Evolutionary conservation across 2,113 vertebrate genomes (phyloP).

Genomic region (Lontra canadensis): DNA sequence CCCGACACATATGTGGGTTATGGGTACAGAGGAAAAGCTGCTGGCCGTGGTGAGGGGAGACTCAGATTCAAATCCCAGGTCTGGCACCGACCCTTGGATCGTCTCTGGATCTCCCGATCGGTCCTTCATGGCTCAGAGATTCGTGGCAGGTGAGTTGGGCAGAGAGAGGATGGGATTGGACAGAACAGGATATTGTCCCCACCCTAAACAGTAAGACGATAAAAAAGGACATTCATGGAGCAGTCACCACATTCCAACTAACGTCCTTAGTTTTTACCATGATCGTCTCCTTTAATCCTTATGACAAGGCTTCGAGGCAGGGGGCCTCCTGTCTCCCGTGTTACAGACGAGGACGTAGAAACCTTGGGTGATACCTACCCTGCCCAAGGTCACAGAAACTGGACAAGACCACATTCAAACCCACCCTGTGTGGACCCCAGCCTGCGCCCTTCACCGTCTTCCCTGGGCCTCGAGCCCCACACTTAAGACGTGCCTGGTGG

Average conservation of each 20-base stretch:
- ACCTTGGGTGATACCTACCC: background rate
- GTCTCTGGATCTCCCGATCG: background rate
- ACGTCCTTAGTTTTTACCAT: background rate
- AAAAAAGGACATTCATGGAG: background rate
- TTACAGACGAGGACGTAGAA: background rate
- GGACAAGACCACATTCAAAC: background rate
- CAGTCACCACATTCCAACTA: background rate
- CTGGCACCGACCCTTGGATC: background rate
- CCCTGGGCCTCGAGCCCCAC: accelerated
- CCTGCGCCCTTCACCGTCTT: no score
- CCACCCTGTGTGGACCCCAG: background rate
- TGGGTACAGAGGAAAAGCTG: background rate
- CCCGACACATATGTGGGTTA: background rate
- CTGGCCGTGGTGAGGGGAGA: background rate
- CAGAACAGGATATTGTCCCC: background rate
- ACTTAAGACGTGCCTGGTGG: background rate
- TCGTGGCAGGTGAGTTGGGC: background rate
- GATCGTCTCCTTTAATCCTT: background rate
- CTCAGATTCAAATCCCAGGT: background rate
- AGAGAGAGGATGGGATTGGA: background rate
- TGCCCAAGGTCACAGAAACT: background rate
- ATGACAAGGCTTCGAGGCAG: background rate
- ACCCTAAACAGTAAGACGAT: background rate
- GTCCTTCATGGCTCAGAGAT: background rate
- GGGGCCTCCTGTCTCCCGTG: background rate